These are phyloP conservation scores for Theocolax elegans DNA, from an alignment of 1,140 invertebrate genomes.

Conservation along the genomic window DNA sequence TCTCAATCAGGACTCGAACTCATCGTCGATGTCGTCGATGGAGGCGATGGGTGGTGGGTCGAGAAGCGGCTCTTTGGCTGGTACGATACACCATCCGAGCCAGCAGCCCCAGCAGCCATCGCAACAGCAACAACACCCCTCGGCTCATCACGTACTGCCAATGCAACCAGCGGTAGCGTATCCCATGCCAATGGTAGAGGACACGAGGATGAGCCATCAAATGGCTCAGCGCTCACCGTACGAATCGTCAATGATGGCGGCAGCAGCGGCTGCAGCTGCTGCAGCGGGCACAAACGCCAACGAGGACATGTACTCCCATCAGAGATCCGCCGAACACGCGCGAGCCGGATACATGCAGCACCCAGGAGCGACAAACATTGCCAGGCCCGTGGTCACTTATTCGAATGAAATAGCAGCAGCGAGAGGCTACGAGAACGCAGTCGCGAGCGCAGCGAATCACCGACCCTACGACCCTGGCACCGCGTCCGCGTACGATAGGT, in stretches of 20 bases:
- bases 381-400: constrained; percentile 73
- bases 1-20: constrained; percentile 77
- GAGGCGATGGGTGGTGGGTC: constrained; percentile 72
- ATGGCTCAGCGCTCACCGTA: constrained; percentile 75
- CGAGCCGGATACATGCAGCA: constrained; percentile 65
- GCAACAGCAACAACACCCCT: constrained; percentile 53
- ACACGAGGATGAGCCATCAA: constrained; percentile 67
- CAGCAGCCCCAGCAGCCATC: constrained; percentile 59
- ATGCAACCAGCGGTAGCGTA: constrained; percentile 63
- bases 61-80: constrained; percentile 53
- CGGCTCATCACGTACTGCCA: constrained; percentile 58
- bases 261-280: constrained; percentile 56
- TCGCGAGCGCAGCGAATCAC: constrained; percentile 62
- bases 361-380: constrained; percentile 63
- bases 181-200: constrained; percentile 67
- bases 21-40: constrained; percentile 78
- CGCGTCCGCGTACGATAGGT: constrained; percentile 78
- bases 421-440: constrained; percentile 71
- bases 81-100: constrained; percentile 62
- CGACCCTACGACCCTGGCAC: constrained; percentile 73
- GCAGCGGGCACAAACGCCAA: constrained; percentile 54
- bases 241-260: constrained; percentile 70
- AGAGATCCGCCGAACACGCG: constrained; percentile 60
- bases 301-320: constrained; percentile 62
- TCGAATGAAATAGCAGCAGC: constrained; percentile 69